Base-by-base conservation (phyloP, 2,113 vertebrate genomes). In the Salvator merianae region DNA sequence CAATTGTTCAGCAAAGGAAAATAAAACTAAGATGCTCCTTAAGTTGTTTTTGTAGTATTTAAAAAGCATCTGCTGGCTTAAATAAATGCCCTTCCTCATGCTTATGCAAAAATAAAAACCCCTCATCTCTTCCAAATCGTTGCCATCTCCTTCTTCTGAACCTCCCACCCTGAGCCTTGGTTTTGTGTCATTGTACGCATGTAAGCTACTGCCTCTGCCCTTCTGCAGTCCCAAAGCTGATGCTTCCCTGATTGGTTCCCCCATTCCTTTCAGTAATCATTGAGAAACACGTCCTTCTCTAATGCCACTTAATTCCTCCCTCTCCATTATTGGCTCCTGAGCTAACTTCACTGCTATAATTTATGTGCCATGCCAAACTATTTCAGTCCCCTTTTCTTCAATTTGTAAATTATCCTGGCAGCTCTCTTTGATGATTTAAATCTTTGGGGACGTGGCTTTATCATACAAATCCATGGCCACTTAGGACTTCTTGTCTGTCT, bases 391-490 rank as follows among this genome's bases (percentile, higher is more conserved):
- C 62, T 76, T 76, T 77, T 8, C 43, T 36, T 77, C 59, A 38
- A 84, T 84, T 84, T 77, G 34, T n/a, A 40, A 78, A 78, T 77
- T 55, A 71, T n/a, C 38, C 74, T 34, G 32, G 74, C 65, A 69
- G 26, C 24, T 84, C 47, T 38, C 74, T 40, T 43, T 77, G 75
- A 77, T 59, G 63, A 77, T 59, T 77, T 84, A 69, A 77, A 40
- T 53, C 82, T 76, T 74, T 76, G 50, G n/a, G 74, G n/a, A 62
- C 32, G 65, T 36, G 3, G 1, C 77, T 80, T 43, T 14, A 70
- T 1, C 43, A 3, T 0, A 75, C 84, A 16, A 75, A 66, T 89
- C 26, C 16, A 1, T 3, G 79, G 7, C 13, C 16, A 80, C 59
- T 9, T 0, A 84, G 79, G 36, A 84, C 40, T 18, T 1, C 59